Conservation (phyloP, 2,888 invertebrate genomes). For the Spicauda simplicius region DNA sequence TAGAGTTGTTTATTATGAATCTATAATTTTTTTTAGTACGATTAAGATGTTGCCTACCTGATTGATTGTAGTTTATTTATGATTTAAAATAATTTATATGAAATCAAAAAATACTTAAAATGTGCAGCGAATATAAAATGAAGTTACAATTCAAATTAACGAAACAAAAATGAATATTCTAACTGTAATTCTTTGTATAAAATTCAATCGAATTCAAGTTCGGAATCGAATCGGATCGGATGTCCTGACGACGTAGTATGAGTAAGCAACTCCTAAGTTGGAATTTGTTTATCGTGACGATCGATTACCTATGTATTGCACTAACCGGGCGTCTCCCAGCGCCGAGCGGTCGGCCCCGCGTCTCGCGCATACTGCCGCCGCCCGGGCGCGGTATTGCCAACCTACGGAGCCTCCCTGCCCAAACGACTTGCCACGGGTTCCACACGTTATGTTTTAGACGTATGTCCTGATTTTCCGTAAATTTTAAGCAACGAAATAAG, state of each 20-base stretch:
- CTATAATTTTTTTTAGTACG: too few species aligned
- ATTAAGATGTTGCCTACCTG: neutral
- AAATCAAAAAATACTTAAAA: neutral
- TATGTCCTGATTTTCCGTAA: neutral
- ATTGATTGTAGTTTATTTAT: too few species aligned
- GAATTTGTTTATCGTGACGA: neutral
- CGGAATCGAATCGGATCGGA: conserved; percentile 5
- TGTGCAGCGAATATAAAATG: neutral
- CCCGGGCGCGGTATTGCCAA: conserved; percentile 75
- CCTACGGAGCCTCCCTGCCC: conserved; percentile 49
- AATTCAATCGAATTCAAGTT: conserved; percentile 2
- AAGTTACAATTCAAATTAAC: too few species aligned
- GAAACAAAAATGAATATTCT: too few species aligned
- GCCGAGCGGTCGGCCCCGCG: conserved; percentile 67
- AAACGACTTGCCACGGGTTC: neutral
- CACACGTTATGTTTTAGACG: neutral
- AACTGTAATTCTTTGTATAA: too few species aligned
- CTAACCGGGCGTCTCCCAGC: conserved; percentile 41
- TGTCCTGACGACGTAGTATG: conserved; percentile 3
- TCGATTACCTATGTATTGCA: conserved; percentile 41
- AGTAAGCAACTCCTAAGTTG: too few species aligned
- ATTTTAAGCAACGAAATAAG: too few species aligned
- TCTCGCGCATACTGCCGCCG: conserved; percentile 81
- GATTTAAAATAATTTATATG: neutral
- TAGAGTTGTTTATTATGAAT: too few species aligned